phyloP scores from a whole-genome alignment of 2,113 vertebrate genomes.

The Microcebus griseorufus region DNA sequence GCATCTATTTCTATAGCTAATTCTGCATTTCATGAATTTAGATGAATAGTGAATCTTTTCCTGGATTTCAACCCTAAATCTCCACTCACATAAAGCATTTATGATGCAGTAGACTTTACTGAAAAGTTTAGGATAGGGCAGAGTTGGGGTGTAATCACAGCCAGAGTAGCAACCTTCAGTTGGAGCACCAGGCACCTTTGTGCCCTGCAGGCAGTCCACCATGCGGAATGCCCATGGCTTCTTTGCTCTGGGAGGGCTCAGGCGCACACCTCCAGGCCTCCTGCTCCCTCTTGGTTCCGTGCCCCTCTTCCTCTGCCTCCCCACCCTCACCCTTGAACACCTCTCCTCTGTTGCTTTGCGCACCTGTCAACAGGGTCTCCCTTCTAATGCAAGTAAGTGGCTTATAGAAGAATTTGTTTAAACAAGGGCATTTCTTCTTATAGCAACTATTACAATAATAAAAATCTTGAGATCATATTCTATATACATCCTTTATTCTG shows the following conservation, averaged over 20 bases:
- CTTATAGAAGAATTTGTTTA: conserved; percentile 39
- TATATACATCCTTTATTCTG: neutral
- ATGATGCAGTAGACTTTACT: neutral
- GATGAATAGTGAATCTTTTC: neutral
- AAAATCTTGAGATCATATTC: neutral
- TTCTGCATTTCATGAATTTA: neutral
- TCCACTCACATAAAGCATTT: neutral
- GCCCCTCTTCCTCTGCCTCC: neutral
- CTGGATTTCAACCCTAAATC: neutral
- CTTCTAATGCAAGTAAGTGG: neutral
- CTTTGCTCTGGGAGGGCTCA: neutral
- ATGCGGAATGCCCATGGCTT: neutral
- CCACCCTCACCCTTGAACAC: neutral
- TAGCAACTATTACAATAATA: conserved; percentile 19
- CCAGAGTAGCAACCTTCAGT: neutral
- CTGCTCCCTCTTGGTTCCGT: neutral
- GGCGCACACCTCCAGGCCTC: neutral
- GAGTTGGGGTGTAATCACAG: neutral
- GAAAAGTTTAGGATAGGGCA: neutral
- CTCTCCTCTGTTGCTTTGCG: neutral
- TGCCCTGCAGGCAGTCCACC: neutral
- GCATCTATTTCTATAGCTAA: neutral
- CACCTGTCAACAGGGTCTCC: neutral
- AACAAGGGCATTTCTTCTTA: neutral
- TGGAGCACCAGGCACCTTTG: neutral